Conservation (phyloP, 1,140 invertebrate genomes). For the Myzus persicae region DNA sequence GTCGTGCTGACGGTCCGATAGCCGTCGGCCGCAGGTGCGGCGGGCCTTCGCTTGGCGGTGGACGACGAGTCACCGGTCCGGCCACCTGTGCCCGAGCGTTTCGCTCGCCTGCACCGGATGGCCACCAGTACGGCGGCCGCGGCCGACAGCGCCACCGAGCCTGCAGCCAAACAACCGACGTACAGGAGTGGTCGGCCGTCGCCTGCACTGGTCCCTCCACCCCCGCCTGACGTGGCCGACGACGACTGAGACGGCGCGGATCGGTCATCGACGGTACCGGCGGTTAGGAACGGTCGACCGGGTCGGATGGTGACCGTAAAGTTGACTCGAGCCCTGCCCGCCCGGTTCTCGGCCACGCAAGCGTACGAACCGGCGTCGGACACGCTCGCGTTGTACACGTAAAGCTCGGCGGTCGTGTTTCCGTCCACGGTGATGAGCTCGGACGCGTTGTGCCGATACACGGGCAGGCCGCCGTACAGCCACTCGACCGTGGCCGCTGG, state of each 20-base stretch:
- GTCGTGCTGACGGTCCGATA: conserved; percentile 60
- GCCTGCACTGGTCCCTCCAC: conserved; percentile 61
- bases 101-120: conserved; percentile 64
- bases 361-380: conserved; percentile 83
- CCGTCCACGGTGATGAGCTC: conserved; percentile 73
- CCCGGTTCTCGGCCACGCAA: conserved; percentile 83
- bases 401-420: conserved; percentile 75
- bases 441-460: conserved; percentile 76
- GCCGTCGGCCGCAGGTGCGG: conserved; percentile 61
- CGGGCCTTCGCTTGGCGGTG: conserved; percentile 64
- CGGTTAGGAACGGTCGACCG: conserved; percentile 73
- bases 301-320: conserved; percentile 78
- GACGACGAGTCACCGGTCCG: conserved; percentile 62
- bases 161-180: conserved; percentile 59
- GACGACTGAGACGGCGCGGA: conserved; percentile 60
- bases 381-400: conserved; percentile 76
- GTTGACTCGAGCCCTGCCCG: conserved; percentile 77
- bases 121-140: background rate
- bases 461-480: conserved; percentile 78
- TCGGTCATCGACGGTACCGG: conserved; percentile 72
- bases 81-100: conserved; percentile 35
- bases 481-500: conserved; percentile 81
- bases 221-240: conserved; percentile 60
- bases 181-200: conserved; percentile 64
- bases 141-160: conserved; percentile 59